phyloP scores from a whole-genome alignment of 2,888 invertebrate genomes.

The Luffia ferchaultella region DNA sequence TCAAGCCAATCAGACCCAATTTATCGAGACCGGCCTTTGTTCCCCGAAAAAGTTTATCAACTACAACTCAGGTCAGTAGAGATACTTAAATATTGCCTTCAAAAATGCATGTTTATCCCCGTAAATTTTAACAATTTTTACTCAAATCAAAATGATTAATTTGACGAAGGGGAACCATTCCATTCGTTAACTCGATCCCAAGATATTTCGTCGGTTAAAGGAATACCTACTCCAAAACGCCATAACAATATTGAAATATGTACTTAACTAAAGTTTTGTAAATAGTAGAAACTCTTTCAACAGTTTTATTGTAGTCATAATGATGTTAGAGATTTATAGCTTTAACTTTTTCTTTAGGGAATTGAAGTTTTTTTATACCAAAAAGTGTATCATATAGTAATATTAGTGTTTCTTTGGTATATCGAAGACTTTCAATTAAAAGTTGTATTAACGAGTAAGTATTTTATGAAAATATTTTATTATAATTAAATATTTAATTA shows the following conservation, averaged over 20 bases:
- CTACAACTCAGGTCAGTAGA: constrained; percentile 25
- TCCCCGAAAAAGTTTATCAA: constrained; percentile 37
- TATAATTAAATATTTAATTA: too few species aligned
- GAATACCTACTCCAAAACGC: too few species aligned
- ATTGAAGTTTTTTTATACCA: constrained; percentile 57
- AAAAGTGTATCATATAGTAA: constrained; percentile 54
- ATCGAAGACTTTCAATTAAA: constrained; percentile 47
- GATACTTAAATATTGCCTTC: constrained; percentile 20
- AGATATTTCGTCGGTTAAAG: too few species aligned
- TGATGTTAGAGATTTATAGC: constrained; percentile 47
- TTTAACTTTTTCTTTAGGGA: constrained; percentile 45
- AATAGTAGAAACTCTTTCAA: too few species aligned
- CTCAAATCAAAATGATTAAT: too few species aligned
- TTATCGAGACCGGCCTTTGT: constrained; percentile 43
- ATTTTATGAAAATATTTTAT: too few species aligned
- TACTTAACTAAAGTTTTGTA: too few species aligned
- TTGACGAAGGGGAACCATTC: too few species aligned
- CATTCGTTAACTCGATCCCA: too few species aligned
- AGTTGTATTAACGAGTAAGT: constrained; percentile 42
- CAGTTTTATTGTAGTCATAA: constrained; percentile 54
- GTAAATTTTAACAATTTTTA: too few species aligned
- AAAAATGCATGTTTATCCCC: too few species aligned
- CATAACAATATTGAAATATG: too few species aligned
- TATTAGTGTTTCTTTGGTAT: constrained; percentile 50
- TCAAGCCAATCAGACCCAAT: constrained; percentile 44